phyloP scores from a whole-genome alignment of 2,797 vertebrate genomes.

The Mionectes olivaceus region DNA sequence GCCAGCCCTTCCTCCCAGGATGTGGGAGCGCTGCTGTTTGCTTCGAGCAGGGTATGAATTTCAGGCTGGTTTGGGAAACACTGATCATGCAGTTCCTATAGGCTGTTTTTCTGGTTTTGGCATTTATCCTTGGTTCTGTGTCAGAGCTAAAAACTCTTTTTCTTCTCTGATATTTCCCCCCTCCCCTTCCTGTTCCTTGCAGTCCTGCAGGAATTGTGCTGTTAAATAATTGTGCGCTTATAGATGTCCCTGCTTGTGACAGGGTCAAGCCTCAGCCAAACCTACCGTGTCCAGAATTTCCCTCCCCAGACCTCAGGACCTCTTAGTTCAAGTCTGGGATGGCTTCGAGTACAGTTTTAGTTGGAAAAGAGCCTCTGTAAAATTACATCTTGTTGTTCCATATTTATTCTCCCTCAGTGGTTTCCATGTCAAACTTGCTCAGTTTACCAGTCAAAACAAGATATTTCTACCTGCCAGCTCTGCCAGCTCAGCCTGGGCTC shows the following conservation, averaged over 20 bases:
- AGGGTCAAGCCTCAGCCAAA: neutral
- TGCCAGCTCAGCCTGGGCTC: constrained; percentile 66
- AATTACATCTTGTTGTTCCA: constrained; percentile 66
- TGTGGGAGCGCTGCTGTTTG: neutral
- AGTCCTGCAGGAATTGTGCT: neutral
- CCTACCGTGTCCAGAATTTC: constrained; percentile 7
- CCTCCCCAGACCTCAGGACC: constrained; percentile 36
- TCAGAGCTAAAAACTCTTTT: neutral
- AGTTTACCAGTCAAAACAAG: constrained; percentile 73
- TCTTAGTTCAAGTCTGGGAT: constrained; percentile 24
- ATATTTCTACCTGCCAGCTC: constrained; percentile 69
- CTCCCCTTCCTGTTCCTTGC: neutral
- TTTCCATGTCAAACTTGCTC: constrained; percentile 69
- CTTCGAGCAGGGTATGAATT: neutral
- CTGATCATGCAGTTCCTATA: neutral
- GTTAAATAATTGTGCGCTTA: constrained; percentile 1
- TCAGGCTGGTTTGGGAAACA: neutral
- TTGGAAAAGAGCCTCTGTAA: constrained; percentile 41
- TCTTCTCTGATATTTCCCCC: neutral
- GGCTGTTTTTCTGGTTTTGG: neutral
- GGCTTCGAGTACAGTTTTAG: neutral
- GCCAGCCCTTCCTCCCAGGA: neutral
- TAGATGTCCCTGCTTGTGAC: neutral
- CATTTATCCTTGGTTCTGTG: neutral
- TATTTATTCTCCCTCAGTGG: constrained; percentile 69